phyloP scores from a whole-genome alignment of 2,797 vertebrate genomes.

The Myripristis jacobus region DNA sequence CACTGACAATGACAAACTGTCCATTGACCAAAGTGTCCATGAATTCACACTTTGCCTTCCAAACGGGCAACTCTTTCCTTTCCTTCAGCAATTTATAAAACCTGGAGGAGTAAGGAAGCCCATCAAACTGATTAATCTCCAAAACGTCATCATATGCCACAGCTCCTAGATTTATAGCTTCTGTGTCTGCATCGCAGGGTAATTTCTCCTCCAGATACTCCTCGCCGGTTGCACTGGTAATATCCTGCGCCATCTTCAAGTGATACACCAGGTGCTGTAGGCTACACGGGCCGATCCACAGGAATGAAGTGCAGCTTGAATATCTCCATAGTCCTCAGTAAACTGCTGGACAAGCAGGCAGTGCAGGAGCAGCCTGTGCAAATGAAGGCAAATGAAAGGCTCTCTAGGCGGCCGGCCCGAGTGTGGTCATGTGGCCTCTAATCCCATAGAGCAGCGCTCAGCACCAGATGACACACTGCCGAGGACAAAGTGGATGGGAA shows the following conservation, averaged over 20 bases:
- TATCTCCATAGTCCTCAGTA: slow-evolving; percentile 51
- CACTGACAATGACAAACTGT: slow-evolving; percentile 87
- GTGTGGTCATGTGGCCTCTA: slow-evolving; percentile 78
- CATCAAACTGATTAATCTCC: slow-evolving; percentile 94
- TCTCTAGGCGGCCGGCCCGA: slow-evolving; percentile 67
- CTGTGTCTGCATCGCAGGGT: slow-evolving; percentile 71
- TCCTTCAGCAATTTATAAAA: slow-evolving; percentile 92
- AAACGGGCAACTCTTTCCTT: slow-evolving; percentile 88
- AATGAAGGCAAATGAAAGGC: slow-evolving; percentile 73
- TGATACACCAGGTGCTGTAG: not conserved
- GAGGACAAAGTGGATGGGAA: slow-evolving; percentile 40
- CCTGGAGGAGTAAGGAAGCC: slow-evolving; percentile 91
- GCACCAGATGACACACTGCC: slow-evolving; percentile 57
- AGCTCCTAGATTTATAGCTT: slow-evolving; percentile 73
- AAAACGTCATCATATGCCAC: slow-evolving; percentile 81
- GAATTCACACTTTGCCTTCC: slow-evolving; percentile 88
- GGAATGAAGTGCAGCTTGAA: slow-evolving; percentile 58
- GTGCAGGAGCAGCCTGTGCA: slow-evolving; percentile 42
- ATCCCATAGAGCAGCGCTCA: slow-evolving; percentile 71
- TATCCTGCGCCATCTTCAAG: slow-evolving; percentile 65
- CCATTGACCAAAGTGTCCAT: slow-evolving; percentile 86
- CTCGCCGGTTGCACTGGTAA: slow-evolving; percentile 49
- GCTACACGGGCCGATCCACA: slow-evolving; percentile 50
- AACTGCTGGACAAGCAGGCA: slow-evolving; percentile 41
- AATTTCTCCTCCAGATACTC: slow-evolving; percentile 54